Conservation (phyloP, 1,140 invertebrate species). For the Bombus pascuorum region DNA sequence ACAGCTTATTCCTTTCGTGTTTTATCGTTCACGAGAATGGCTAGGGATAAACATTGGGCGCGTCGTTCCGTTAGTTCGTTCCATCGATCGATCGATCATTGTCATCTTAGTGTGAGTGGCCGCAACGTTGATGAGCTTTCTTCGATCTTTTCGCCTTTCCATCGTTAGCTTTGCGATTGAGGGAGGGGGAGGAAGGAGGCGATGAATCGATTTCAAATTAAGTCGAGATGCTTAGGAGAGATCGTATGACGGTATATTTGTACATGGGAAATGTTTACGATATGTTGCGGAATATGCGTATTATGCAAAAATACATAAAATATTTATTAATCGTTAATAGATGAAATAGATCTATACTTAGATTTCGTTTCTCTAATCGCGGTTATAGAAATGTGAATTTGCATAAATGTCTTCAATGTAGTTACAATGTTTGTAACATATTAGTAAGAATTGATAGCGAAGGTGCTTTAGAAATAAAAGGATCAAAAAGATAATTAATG, state of each 20-base stretch:
- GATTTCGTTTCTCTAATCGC: too few species aligned
- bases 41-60: too few species aligned
- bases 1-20: slow-evolving; percentile 42
- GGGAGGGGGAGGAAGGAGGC: too few species aligned
- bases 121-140: not conserved
- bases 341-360: too few species aligned
- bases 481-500: too few species aligned
- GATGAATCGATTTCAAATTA: not conserved
- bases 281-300: not conserved
- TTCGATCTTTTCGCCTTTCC: not conserved
- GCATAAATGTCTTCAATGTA: too few species aligned
- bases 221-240: not conserved
- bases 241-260: not conserved
- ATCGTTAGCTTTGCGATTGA: not conserved
- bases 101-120: not conserved
- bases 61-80: not conserved
- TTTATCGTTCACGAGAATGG: slow-evolving; percentile 18
- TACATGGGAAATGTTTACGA: not conserved
- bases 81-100: slow-evolving; percentile 5
- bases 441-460: too few species aligned
- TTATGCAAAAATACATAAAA: not conserved
- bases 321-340: not conserved
- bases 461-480: too few species aligned
- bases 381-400: too few species aligned
- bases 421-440: too few species aligned